Conservation (phyloP, 2,888 invertebrate genomes). For the Volucella zonaria region DNA sequence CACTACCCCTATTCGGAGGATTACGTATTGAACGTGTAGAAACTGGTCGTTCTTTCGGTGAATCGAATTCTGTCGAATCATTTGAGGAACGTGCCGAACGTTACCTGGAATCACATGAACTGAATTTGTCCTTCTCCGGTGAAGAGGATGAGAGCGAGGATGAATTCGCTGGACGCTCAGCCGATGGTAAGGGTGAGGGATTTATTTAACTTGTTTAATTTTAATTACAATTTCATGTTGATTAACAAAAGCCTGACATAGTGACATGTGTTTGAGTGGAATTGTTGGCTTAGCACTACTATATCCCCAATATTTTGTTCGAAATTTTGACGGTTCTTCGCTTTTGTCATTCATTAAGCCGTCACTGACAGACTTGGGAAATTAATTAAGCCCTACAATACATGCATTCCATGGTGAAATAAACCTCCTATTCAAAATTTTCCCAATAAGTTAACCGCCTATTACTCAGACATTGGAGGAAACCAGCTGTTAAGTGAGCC, state of each 20-base stretch:
- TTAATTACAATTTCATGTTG: conserved; percentile 11
- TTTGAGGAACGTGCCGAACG: conserved; percentile 83
- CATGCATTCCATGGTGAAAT: too few relatives aligned
- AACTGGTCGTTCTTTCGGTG: conserved; percentile 79
- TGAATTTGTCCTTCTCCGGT: conserved; percentile 82
- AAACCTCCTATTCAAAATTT: too few relatives aligned
- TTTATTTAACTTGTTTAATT: not conserved
- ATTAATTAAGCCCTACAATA: too few relatives aligned
- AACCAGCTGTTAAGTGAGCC: too few relatives aligned
- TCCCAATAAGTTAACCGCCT: too few relatives aligned
- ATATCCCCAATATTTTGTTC: too few relatives aligned
- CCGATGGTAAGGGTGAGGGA: conserved; percentile 78
- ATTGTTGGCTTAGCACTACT: too few relatives aligned
- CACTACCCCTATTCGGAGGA: conserved; percentile 82
- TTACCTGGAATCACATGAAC: conserved; percentile 83
- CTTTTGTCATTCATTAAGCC: too few relatives aligned
- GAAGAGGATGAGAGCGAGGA: conserved; percentile 79
- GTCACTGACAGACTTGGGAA: too few relatives aligned
- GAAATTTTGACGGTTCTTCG: too few relatives aligned
- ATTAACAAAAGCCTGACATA: not conserved
- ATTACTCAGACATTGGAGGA: too few relatives aligned
- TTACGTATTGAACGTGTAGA: conserved; percentile 81
- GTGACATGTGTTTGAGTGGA: not conserved
- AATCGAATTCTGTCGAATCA: conserved; percentile 79
- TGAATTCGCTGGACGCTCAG: conserved; percentile 80